These are phyloP conservation scores for Ictalurus furcatus DNA, from an alignment of 2,113 vertebrate species.

Conservation along the genomic window DNA sequence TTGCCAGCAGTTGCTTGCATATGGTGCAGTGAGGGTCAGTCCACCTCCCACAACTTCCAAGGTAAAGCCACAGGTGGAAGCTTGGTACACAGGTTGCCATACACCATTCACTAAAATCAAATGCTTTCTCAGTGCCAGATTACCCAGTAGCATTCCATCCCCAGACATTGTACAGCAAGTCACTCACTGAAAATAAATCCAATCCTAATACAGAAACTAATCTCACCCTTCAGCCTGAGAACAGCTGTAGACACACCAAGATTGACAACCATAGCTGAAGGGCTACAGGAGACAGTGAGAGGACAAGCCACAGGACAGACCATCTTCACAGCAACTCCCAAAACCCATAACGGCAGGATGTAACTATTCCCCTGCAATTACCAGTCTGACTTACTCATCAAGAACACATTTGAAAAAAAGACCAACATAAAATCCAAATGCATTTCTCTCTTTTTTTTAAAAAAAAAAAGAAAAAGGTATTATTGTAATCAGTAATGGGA, in stretches of 20 bases:
- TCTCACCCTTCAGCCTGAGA: conserved; percentile 52
- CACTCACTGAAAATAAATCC: not conserved
- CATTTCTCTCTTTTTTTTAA: no score
- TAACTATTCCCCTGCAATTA: conserved; percentile 38
- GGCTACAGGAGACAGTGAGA: not conserved
- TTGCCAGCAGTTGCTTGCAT: conserved; percentile 41
- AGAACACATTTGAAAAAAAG: not conserved
- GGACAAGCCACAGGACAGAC: conserved; percentile 33
- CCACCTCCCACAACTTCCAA: conserved; percentile 4
- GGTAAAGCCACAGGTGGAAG: conserved; percentile 42
- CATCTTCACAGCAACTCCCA: not conserved
- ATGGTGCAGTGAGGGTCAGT: conserved; percentile 41
- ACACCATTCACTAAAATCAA: conserved; percentile 52
- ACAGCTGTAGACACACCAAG: not conserved
- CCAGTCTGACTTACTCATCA: conserved; percentile 23
- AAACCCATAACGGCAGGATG: not conserved
- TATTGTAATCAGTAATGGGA: no score
- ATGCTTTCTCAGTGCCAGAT: not conserved
- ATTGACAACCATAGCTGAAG: conserved; percentile 40
- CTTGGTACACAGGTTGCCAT: conserved; percentile 40
- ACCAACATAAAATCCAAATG: not conserved
- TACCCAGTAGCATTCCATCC: not conserved
- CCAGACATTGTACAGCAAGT: no score
- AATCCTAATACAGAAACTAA: not conserved
- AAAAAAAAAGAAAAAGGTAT: no score